A percentile compares a stretch with the other conserved stretches of the same genome.
Evolutionary conservation across 2,113 vertebrate genomes (phyloP).

Genomic region (Melierax canorus): DNA sequence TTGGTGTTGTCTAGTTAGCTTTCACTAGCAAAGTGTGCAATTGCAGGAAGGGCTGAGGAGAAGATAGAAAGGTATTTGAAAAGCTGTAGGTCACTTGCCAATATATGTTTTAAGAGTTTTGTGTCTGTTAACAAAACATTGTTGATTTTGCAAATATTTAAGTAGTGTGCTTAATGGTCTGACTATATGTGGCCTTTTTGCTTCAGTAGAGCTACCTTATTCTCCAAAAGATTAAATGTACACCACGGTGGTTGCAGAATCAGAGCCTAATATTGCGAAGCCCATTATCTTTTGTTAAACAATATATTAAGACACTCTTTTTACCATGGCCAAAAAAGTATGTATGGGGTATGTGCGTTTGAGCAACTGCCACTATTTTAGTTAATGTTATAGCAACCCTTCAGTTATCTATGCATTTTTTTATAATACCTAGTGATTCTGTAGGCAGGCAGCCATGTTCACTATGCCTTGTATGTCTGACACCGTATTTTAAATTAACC

Average conservation of each 20-base stretch:
- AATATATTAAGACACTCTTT: conserved; percentile 64
- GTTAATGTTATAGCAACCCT: conserved; percentile 63
- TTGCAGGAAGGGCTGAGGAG: conserved; percentile 5
- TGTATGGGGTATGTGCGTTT: conserved; percentile 46
- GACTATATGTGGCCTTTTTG: not conserved
- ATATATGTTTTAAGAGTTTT: conserved; percentile 56
- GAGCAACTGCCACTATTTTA: conserved; percentile 63
- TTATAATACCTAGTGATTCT: conserved; percentile 63
- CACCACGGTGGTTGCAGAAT: not conserved
- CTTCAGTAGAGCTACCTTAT: not conserved
- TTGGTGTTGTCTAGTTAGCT: not conserved
- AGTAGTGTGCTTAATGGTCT: not conserved
- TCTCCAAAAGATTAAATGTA: not conserved
- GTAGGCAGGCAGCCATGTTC: conserved; percentile 73
- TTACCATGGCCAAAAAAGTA: conserved; percentile 85
- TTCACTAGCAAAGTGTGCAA: conserved; percentile 19
- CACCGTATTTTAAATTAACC: conserved; percentile 75
- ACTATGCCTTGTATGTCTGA: conserved; percentile 81
- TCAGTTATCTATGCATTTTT: conserved; percentile 94
- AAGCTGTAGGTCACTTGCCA: conserved; percentile 7
- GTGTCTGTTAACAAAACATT: conserved; percentile 23
- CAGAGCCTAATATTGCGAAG: conserved; percentile 43
- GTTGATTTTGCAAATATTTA: not conserved
- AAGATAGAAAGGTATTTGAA: conserved; percentile 6
- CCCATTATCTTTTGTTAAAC: conserved; percentile 29